These are phyloP conservation scores for Onthophagus taurus DNA, from an alignment of 1,140 invertebrate genomes.

Conservation along the genomic window DNA sequence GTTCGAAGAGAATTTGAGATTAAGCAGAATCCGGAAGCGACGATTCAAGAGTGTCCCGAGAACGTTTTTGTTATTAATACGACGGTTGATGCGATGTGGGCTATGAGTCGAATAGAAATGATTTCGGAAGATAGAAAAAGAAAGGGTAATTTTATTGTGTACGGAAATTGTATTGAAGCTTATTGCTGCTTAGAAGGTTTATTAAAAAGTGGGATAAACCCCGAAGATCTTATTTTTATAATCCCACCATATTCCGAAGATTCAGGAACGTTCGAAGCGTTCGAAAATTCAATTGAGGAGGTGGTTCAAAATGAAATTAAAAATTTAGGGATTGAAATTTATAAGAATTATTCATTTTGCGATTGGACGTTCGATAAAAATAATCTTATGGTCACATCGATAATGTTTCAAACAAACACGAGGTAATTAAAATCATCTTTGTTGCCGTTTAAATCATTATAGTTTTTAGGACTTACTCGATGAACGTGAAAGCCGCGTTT, in stretches of 20 bases:
- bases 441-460: too few species aligned
- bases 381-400: conserved; percentile 16
- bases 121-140: too few species aligned
- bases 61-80: conserved; percentile 52
- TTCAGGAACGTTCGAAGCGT: conserved; percentile 24
- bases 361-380: conserved; percentile 22
- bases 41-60: conserved; percentile 38
- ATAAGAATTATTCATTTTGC: conserved; percentile 25
- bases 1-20: too few species aligned
- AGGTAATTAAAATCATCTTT: conserved; percentile 39
- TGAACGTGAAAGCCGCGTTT: too few species aligned
- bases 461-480: too few species aligned
- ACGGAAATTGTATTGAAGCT: conserved; percentile 50
- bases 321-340: conserved; percentile 16
- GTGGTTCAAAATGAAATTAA: conserved; percentile 14
- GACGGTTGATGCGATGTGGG: conserved; percentile 41
- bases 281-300: conserved; percentile 27
- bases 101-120: conserved; percentile 32
- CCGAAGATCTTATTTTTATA: conserved; percentile 43
- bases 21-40: conserved; percentile 33
- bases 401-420: conserved; percentile 40
- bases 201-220: conserved; percentile 43
- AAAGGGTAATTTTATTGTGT: conserved; percentile 46
- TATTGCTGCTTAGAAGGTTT: conserved; percentile 49
- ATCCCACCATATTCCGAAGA: conserved; percentile 35